Conservation (phyloP, 2,888 invertebrate species). For the Phortica magna region DNA sequence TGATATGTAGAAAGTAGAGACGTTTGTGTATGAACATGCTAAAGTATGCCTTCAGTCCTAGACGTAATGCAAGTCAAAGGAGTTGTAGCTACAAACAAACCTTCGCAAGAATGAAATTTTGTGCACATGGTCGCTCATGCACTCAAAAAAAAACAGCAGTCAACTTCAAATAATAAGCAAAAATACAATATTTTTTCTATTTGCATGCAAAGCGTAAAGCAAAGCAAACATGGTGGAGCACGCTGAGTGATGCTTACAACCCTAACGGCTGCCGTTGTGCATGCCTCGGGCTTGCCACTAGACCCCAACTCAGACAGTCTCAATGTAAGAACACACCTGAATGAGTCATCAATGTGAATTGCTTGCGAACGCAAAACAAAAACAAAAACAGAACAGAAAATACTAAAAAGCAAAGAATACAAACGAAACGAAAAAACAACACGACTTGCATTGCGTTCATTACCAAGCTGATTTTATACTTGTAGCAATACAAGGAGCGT, state of each 20-base stretch:
- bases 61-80: background rate
- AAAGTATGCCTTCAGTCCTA: background rate
- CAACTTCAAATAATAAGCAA: background rate
- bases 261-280: background rate
- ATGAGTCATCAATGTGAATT: conserved; percentile 58
- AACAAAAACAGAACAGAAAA: background rate
- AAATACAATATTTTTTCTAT: background rate
- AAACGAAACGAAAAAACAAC: conserved; percentile 2
- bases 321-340: conserved; percentile 61
- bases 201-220: background rate
- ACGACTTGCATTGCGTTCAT: conserved; percentile 54
- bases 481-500: background rate
- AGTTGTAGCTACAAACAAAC: background rate
- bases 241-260: background rate
- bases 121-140: conserved; percentile 13
- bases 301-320: background rate
- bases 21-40: background rate
- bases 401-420: background rate
- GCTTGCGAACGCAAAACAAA: background rate
- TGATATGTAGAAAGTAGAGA: background rate
- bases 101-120: conserved; percentile 10
- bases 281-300: background rate
- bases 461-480: conserved; percentile 47
- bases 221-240: background rate
- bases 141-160: conserved; percentile 2